These are phyloP conservation scores for Trogon melanurus DNA, from an alignment of 2,113 vertebrate species.

Conservation along the genomic window DNA sequence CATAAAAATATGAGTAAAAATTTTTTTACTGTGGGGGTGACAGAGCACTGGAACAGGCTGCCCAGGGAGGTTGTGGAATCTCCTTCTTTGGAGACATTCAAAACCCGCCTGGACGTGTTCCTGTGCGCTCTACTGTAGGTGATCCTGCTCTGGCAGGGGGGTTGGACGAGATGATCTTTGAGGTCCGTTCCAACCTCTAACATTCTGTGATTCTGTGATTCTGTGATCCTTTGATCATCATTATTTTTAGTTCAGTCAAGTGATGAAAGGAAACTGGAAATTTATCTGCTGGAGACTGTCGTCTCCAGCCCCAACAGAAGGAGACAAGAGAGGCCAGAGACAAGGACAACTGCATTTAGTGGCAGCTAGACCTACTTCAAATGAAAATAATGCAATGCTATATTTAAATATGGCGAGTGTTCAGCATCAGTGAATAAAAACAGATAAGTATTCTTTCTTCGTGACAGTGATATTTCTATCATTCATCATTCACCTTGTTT, in stretches of 20 bases:
- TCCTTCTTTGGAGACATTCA: no score
- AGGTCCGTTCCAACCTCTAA: no score
- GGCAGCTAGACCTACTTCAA: background rate
- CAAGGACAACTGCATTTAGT: background rate
- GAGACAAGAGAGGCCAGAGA: background rate
- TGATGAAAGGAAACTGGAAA: background rate
- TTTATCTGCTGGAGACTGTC: background rate
- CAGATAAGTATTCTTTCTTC: background rate
- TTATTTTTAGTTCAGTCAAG: background rate
- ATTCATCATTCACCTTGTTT: background rate
- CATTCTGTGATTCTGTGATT: no score
- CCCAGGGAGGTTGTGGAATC: no score
- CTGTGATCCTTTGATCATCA: background rate
- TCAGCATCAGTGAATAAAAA: background rate
- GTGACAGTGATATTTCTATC: background rate
- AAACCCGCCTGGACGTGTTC: no score
- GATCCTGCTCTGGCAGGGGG: no score
- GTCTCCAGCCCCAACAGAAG: fast-evolving
- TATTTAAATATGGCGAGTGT: background rate
- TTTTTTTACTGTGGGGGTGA: no score
- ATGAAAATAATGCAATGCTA: background rate
- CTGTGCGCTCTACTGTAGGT: no score
- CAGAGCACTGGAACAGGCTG: no score
- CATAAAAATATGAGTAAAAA: no score
- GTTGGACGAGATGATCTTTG: no score